Conservation (phyloP, 2,797 vertebrate genomes). For the Spinibarbus caldwelli region DNA sequence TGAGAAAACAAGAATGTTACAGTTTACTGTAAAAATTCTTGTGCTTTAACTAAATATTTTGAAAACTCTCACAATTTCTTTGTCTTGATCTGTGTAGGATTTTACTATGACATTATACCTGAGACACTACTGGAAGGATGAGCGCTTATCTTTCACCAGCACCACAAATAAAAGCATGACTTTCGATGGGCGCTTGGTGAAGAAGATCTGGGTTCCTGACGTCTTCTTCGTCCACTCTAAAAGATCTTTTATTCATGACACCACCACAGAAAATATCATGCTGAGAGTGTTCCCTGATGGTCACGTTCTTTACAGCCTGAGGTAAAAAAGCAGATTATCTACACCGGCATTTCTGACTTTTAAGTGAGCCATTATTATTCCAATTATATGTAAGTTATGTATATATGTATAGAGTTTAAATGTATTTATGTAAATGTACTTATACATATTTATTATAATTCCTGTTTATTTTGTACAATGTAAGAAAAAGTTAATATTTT, state of each 20-base stretch:
- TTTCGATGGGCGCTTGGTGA: slow-evolving; percentile 85
- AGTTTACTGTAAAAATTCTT: too few relatives aligned
- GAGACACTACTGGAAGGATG: slow-evolving; percentile 89
- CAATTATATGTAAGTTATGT: slow-evolving; percentile 20
- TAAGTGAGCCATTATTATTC: slow-evolving; percentile 25
- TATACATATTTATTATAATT: slow-evolving; percentile 22
- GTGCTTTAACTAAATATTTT: background rate
- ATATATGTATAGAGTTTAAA: slow-evolving; percentile 15
- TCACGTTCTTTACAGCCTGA: slow-evolving; percentile 89
- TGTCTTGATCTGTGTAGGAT: slow-evolving; percentile 71
- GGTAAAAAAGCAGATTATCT: slow-evolving; percentile 68
- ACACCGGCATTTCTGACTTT: slow-evolving; percentile 24
- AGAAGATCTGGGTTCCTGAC: slow-evolving; percentile 90
- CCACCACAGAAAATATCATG: slow-evolving; percentile 89
- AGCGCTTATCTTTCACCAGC: slow-evolving; percentile 84
- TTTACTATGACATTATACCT: slow-evolving; percentile 90
- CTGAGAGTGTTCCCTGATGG: slow-evolving; percentile 86
- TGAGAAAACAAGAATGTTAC: background rate
- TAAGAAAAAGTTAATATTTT: background rate
- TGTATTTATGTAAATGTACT: slow-evolving; percentile 8
- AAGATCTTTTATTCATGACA: slow-evolving; percentile 86
- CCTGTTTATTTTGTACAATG: slow-evolving; percentile 18
- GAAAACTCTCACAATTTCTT: background rate
- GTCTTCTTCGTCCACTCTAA: slow-evolving; percentile 92
- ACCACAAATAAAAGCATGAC: slow-evolving; percentile 89